Percentiles rank a stretch among this genome's conserved stretches.
Conservation (phyloP, 1,140 invertebrate genomes). For the Pantala flavescens region DNA sequence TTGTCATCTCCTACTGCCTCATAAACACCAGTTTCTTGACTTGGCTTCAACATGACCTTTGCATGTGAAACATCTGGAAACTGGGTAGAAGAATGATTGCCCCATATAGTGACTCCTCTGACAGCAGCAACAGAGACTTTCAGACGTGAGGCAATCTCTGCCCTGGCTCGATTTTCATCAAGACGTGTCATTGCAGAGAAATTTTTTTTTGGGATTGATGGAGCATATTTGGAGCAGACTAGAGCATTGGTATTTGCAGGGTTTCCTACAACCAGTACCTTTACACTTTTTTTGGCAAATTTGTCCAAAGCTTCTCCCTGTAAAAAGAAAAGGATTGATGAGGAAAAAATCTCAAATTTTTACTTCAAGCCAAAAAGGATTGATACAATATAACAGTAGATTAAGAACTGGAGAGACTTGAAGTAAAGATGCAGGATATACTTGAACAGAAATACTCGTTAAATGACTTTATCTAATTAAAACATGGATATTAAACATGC, state of each 20-base stretch:
- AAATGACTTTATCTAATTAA: too few species aligned
- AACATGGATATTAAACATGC: too few species aligned
- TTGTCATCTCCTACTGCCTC: slow-evolving; percentile 69
- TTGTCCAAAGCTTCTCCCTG: slow-evolving; percentile 84
- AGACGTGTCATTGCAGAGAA: slow-evolving; percentile 97
- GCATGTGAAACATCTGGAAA: slow-evolving; percentile 93
- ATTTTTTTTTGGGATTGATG: slow-evolving; percentile 91
- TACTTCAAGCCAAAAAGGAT: too few species aligned
- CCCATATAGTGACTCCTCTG: slow-evolving; percentile 95
- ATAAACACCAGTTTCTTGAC: slow-evolving; percentile 46
- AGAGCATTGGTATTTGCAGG: slow-evolving; percentile 98
- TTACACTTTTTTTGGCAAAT: slow-evolving; percentile 87
- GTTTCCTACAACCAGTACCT: slow-evolving; percentile 96
- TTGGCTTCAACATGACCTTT: slow-evolving; percentile 42
- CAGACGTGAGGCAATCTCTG: slow-evolving; percentile 62
- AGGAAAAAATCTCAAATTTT: background rate
- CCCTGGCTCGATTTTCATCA: slow-evolving; percentile 92
- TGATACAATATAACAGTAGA: too few species aligned
- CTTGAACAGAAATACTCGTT: too few species aligned
- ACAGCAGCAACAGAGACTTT: slow-evolving; percentile 58
- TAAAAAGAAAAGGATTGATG: slow-evolving; percentile 17
- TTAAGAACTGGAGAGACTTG: background rate
- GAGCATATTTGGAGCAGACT: slow-evolving; percentile 94
- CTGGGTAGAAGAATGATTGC: slow-evolving; percentile 98
- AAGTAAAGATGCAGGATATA: too few species aligned